Base-by-base conservation (phyloP, 2,113 vertebrate species). In the Brevimyrus niger region DNA sequence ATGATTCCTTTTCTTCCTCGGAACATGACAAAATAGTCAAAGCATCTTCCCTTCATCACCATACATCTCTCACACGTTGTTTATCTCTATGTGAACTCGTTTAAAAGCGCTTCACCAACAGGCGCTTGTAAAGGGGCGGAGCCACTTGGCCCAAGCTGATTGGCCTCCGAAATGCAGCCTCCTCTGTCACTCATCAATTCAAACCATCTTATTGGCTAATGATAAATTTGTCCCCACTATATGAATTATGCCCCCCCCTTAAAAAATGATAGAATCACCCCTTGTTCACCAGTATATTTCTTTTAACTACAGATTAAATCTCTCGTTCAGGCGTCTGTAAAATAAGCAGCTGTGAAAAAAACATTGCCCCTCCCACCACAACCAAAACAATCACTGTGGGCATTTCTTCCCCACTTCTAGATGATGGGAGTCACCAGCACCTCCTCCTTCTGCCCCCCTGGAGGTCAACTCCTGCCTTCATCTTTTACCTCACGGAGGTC, bases 401-500 rank as follows among this genome's bases (percentile, higher is more conserved):
- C 35, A 2, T 80, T 76, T 80, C 13, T 19, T 13, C 65, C 73
- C 73, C 4, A 42, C 31, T 5, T 76, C 13, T 6, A 19, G 35
- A 42, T 42, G 35, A 80, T 42, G 35, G 73, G 31, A 42, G 73
- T 19, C 35, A 80, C 73, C 17, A 42, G 73, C 73, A 42, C 17
- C 35, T 80, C 31, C 73, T 80, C 73, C 73, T 19, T 42, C 35
- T 42, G 35, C 35, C 73, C 73, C 73, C 35, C 73, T 17, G 35
- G 73, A 42, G 31, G 35, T 80, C 15, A 38, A 42, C 8, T 42
- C 17, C 73, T 80, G 73, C 73, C 73, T 42, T 42, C 1, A 80
- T 80, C 6, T 31, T 80, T 80, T 42, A 80, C 73, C 73, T 80
- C 73, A 80, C 19, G 35, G 73, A 80, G 73, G 73, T 47, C 90